Conservation (phyloP, 2,113 vertebrate species). For the Nesogale talazaci region DNA sequence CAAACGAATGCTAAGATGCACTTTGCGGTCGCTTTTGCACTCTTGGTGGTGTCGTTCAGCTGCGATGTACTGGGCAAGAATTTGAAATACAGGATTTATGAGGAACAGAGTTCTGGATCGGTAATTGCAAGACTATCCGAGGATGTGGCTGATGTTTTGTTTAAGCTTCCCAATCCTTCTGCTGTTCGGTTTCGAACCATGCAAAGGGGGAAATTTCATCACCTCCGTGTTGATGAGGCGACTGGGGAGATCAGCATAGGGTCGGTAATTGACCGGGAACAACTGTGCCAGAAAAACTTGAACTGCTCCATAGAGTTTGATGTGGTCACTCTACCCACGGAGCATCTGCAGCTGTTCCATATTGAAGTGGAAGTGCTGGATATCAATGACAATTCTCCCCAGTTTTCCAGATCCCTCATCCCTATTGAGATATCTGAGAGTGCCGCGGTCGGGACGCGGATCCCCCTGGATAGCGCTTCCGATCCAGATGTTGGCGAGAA, state of each 20-base stretch:
- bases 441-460: constrained; percentile 94
- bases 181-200: constrained; percentile 95
- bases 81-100: constrained; percentile 96
- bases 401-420: constrained; percentile 94
- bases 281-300: constrained; percentile 95
- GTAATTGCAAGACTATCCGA: constrained; percentile 94
- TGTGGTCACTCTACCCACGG: constrained; percentile 96
- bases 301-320: constrained; percentile 99
- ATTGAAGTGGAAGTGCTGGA: constrained; percentile 98
- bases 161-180: constrained; percentile 90
- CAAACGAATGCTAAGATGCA: constrained; percentile 82
- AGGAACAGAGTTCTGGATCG: constrained; percentile 95
- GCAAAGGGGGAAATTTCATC: constrained; percentile 90
- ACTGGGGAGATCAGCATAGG: constrained; percentile 96
- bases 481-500: constrained; percentile 98
- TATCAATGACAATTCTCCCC: constrained; percentile 97
- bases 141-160: constrained; percentile 92
- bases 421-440: constrained; percentile 98
- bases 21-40: constrained; percentile 82
- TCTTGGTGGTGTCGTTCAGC: constrained; percentile 80
- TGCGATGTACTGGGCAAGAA: constrained; percentile 87
- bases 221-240: constrained; percentile 93
- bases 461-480: constrained; percentile 95
- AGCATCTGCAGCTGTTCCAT: constrained; percentile 97
- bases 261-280: constrained; percentile 95